Evolutionary conservation across 2,797 vertebrate genomes (phyloP).

Genomic region (Myotis pilosus): DNA sequence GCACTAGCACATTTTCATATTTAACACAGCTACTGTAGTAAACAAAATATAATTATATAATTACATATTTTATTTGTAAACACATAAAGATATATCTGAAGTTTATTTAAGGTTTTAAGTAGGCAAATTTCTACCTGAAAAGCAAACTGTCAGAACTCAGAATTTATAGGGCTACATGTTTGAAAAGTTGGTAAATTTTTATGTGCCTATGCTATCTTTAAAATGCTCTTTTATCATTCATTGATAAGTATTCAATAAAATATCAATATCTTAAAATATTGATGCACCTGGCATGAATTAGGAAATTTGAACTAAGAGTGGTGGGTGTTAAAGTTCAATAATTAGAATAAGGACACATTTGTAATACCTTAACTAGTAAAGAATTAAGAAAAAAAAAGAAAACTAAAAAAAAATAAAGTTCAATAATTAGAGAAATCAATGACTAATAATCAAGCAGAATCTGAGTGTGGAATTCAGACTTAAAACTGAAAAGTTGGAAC

Average conservation of each 20-base stretch:
- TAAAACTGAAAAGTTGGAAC: conserved; percentile 49
- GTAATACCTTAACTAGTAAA: too few relatives aligned
- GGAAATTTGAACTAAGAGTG: conserved; percentile 42
- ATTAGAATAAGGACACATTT: conserved; percentile 52
- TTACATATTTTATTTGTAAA: conserved; percentile 39
- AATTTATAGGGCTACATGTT: neutral
- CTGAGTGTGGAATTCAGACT: conserved; percentile 47
- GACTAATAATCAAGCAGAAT: conserved; percentile 51
- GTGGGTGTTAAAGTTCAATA: conserved; percentile 17
- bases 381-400: too few relatives aligned
- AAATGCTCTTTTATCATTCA: conserved; percentile 51
- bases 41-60: conserved; percentile 20
- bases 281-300: conserved; percentile 43
- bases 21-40: conserved; percentile 19
- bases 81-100: conserved; percentile 5
- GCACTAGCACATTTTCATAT: conserved; percentile 32
- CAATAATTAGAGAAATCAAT: conserved; percentile 63
- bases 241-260: conserved; percentile 67
- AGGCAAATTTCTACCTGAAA: conserved; percentile 27
- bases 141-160: neutral
- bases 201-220: conserved; percentile 36
- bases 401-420: neutral
- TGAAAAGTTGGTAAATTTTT: conserved; percentile 30
- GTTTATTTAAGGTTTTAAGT: conserved; percentile 35
- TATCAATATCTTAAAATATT: conserved; percentile 20